A percentile compares a stretch with the other conserved stretches of the same genome.
Evolutionary conservation across 2,113 vertebrate genomes (phyloP).

Genomic region (Callaeas wilsoni): DNA sequence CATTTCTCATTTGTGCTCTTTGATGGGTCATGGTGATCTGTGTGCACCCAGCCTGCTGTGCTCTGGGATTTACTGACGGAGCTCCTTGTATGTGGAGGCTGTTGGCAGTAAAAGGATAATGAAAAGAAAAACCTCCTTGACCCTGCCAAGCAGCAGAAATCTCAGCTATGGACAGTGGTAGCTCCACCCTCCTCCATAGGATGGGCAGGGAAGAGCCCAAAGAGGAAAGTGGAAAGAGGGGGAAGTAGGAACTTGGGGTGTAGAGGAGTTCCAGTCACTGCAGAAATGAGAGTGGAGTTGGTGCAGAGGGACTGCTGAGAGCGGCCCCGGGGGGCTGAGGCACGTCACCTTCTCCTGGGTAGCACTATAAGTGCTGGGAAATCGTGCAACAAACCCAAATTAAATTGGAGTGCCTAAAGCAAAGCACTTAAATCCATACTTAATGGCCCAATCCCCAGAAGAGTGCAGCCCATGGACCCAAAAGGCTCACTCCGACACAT

Average conservation of each 20-base stretch:
- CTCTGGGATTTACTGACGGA: constrained; percentile 68
- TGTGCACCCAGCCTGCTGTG: constrained; percentile 43
- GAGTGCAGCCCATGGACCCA: background rate
- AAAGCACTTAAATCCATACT: constrained; percentile 4
- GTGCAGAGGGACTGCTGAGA: background rate
- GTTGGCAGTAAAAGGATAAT: constrained; percentile 59
- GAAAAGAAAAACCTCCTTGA: constrained; percentile 48
- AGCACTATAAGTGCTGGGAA: background rate
- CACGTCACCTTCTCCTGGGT: background rate
- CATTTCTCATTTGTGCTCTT: constrained; percentile 55
- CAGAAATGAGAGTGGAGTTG: background rate
- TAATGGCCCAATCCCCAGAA: constrained; percentile 16
- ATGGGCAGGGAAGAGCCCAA: background rate
- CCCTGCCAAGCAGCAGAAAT: constrained; percentile 33
- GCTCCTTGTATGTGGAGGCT: constrained; percentile 42
- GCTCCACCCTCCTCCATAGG: background rate
- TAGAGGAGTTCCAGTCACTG: background rate
- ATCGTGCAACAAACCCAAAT: constrained; percentile 10
- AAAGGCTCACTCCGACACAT: background rate
- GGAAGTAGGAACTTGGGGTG: background rate
- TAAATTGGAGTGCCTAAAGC: background rate
- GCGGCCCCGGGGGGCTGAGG: background rate
- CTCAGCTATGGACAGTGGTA: background rate
- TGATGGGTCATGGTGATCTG: constrained; percentile 37
- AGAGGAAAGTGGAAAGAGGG: background rate